These are phyloP conservation scores for Mohoua ochrocephala DNA, from an alignment of 2,113 vertebrate genomes.

Conservation along the genomic window DNA sequence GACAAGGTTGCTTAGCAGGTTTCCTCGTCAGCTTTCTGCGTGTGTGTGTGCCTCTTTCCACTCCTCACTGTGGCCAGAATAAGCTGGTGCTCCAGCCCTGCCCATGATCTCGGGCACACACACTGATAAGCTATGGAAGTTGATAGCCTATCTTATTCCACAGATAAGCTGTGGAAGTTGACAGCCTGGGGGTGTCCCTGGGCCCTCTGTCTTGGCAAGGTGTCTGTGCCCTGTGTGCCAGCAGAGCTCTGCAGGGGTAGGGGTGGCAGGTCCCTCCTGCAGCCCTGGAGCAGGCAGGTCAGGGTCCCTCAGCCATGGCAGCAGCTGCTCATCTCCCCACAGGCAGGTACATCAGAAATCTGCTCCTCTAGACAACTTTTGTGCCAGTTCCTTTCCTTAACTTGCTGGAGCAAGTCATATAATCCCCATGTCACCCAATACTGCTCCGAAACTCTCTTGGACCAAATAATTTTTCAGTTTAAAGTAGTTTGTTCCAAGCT, in stretches of 20 bases:
- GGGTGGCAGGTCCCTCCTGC: not conserved
- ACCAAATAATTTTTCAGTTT: not conserved
- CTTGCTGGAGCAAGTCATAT: not conserved
- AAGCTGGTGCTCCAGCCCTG: not conserved
- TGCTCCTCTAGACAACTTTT: not conserved
- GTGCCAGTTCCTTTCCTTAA: not conserved
- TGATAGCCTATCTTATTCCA: not conserved
- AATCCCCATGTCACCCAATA: not conserved
- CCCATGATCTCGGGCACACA: not conserved
- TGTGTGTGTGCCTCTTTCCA: not conserved
- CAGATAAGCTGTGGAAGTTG: rapidly evolving
- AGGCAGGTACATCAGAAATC: not conserved
- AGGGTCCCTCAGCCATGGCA: not conserved
- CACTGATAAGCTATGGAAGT: rapidly evolving
- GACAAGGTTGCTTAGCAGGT: not conserved
- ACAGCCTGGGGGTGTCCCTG: not conserved
- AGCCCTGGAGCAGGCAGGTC: not conserved
- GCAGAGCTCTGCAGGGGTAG: not conserved
- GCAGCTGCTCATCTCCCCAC: not conserved
- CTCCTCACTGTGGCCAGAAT: not conserved
- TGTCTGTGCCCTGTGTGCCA: not conserved
- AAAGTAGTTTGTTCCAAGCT: not conserved
- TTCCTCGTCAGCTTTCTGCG: not conserved
- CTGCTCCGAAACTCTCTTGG: rapidly evolving
- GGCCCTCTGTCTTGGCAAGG: not conserved